These are phyloP conservation scores for Halictus rubicundus DNA, from an alignment of 1,140 invertebrate genomes.

Conservation along the genomic window DNA sequence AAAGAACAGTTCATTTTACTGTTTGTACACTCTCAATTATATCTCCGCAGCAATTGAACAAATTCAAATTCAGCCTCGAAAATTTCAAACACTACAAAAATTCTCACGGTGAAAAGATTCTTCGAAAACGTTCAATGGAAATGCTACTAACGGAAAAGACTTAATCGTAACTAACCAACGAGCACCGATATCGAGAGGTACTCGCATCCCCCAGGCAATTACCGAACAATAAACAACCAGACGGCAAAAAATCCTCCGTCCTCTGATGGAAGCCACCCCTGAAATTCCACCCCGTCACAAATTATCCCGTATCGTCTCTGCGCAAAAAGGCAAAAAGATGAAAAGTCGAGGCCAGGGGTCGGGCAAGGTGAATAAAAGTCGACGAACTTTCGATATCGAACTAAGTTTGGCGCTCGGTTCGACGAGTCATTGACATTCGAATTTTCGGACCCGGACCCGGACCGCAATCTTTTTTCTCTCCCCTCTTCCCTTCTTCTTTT, in stretches of 20 bases:
- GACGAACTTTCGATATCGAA: conserved; percentile 47
- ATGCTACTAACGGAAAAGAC: no score
- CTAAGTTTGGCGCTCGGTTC: conserved; percentile 40
- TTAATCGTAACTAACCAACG: no score
- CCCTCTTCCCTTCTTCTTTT: conserved; percentile 44
- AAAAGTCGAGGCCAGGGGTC: not conserved
- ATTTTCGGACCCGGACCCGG: conserved; percentile 60
- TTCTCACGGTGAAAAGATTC: no score
- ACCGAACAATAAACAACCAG: no score
- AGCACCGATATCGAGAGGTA: no score
- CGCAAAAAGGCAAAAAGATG: not conserved
- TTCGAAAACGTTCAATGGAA: no score
- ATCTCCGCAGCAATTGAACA: no score
- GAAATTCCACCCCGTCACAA: not conserved
- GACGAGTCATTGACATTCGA: conserved; percentile 70
- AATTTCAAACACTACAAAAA: no score
- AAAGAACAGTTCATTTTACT: no score
- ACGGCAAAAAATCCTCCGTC: not conserved
- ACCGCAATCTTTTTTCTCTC: conserved; percentile 65
- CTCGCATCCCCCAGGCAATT: no score
- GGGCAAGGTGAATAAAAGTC: conserved; percentile 6
- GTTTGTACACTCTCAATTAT: no score
- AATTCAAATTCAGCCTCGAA: no score
- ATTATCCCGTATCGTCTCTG: not conserved
- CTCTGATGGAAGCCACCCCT: not conserved